Conservation (phyloP, 2,888 invertebrate genomes). For the Drosophila pegasa region DNA sequence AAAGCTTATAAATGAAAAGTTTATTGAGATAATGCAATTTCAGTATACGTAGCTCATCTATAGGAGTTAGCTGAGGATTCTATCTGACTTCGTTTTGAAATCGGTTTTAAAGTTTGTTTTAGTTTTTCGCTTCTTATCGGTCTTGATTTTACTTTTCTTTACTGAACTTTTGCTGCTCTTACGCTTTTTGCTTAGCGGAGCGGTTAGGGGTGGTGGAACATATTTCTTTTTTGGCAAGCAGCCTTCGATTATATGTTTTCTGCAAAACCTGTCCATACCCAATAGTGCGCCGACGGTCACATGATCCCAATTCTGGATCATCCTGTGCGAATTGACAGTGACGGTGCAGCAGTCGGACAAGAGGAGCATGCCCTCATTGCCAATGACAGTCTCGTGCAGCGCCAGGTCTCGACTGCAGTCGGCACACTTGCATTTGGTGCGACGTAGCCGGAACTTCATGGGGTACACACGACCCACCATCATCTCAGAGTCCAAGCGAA, state of each 20-base stretch:
- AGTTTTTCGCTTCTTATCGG: neutral
- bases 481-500: slow-evolving; percentile 41
- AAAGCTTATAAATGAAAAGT: neutral
- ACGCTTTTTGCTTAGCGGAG: neutral
- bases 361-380: slow-evolving; percentile 37
- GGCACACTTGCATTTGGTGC: slow-evolving; percentile 25
- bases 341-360: slow-evolving; percentile 57
- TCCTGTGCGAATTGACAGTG: slow-evolving; percentile 36
- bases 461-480: slow-evolving; percentile 54
- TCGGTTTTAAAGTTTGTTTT: slow-evolving; percentile 1
- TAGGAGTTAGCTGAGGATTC: neutral
- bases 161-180: neutral
- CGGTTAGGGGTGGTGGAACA: neutral
- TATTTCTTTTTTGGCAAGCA: neutral
- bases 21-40: slow-evolving; percentile 2
- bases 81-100: slow-evolving; percentile 7
- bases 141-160: neutral
- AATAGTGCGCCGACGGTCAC: slow-evolving; percentile 49
- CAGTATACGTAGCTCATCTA: neutral
- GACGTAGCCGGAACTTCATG: slow-evolving; percentile 43
- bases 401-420: slow-evolving; percentile 34
- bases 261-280: slow-evolving; percentile 40
- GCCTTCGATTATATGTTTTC: slow-evolving; percentile 3
- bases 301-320: slow-evolving; percentile 51
- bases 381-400: slow-evolving; percentile 44